Conservation (phyloP, 2,888 invertebrate genomes). For the Pomacea canaliculata region DNA sequence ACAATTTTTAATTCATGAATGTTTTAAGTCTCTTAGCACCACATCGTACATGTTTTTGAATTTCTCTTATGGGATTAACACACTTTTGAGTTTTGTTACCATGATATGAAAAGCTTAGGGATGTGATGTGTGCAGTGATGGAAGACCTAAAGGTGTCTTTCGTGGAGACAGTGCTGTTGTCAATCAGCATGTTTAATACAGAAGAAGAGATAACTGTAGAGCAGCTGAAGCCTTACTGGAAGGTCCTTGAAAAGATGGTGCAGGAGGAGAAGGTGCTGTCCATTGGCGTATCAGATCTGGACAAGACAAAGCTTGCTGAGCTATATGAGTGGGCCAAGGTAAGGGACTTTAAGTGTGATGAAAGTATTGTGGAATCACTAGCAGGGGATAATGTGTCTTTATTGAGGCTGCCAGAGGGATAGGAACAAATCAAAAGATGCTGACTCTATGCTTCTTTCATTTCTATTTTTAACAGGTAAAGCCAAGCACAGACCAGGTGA, state of each 20-base stretch:
- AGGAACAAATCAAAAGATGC: no score
- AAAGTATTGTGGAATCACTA: neutral
- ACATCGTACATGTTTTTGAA: no score
- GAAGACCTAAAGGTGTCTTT: conserved; percentile 78
- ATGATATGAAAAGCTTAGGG: no score
- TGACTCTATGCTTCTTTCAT: no score
- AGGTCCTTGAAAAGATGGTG: conserved; percentile 80
- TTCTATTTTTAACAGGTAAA: conserved; percentile 74
- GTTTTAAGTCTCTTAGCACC: no score
- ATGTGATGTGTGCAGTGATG: conserved; percentile 71
- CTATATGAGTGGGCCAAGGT: conserved; percentile 82
- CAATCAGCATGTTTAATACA: conserved; percentile 63
- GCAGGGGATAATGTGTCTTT: no score
- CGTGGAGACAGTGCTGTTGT: conserved; percentile 86
- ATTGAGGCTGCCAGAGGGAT: no score
- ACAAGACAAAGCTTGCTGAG: conserved; percentile 82
- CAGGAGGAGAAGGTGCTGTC: conserved; percentile 77
- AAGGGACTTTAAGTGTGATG: neutral
- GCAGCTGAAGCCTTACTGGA: conserved; percentile 83
- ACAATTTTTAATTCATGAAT: no score
- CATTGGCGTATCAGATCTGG: conserved; percentile 91
- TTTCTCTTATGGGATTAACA: no score
- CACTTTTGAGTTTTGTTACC: no score
- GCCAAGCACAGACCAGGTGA: conserved; percentile 92
- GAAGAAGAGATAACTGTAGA: conserved; percentile 70